Evolutionary conservation across 30 jellyfish, hydroid and myxozoan species (phyloP), one percentile per base, ranked within the genome.

Genomic region (Catostylus mosaicus): DNA sequence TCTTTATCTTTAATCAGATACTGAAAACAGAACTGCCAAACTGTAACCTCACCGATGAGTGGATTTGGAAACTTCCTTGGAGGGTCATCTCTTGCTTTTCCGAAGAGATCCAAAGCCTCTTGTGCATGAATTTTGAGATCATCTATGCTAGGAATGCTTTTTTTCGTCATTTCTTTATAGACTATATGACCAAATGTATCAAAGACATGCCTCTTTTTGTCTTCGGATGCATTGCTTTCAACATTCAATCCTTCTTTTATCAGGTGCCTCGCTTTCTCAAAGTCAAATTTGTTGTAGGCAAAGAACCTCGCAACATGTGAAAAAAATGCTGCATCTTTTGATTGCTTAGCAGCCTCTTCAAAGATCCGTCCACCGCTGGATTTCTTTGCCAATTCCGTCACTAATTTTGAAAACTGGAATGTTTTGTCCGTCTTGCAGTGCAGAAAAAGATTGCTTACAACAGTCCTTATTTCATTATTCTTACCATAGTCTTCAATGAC

Each of bases 31-130:
- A 82, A 82, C 63, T 46, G 85, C 92, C 92, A 82, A 9, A 82
- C 85, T 24, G 46, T 67, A 5, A 82, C 74, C 52, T 82, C 92
- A 19, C 92, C 92, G 24, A 30, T 36, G 40, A 82, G 32, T 50
- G 92, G 92, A 68, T 82, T 82, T 9, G 92, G 92, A 46, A 27
- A 82, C 35, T 62, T 67, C 77, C 61, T 48, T 29, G 92, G 92
- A 12, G 85, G 85, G 52, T 68, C 52, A 46, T 54, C 85, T 9
- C 92, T 56, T 48, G 85, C 92, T 36, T 82, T 32, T 24, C 73
- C 26, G 54, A 82, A 82, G 32, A 61, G 52, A 16, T 68, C 71
- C 66, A 82, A 43, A 6, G 92, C 92, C 52, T 82, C 70, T 18
- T 34, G 72, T 19, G 92, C 85, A 27, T 8, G 38, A 12, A 27